Evolutionary conservation across 2,113 vertebrate genomes (phyloP).

Genomic region (Ia io): DNA sequence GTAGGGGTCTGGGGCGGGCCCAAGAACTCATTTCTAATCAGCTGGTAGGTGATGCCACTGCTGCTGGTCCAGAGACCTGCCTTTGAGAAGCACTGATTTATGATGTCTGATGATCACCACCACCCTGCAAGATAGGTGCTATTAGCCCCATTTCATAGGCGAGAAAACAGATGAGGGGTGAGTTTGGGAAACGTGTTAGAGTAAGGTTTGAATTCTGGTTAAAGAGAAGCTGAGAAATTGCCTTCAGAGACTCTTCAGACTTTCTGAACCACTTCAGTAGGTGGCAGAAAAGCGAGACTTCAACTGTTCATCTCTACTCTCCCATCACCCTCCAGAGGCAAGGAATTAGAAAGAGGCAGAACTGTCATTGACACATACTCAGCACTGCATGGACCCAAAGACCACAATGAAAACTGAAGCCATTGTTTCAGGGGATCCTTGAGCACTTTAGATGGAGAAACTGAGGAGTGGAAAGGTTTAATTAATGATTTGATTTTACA

Average conservation of each 20-base stretch:
- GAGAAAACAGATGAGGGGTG: not conserved
- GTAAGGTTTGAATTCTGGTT: not conserved
- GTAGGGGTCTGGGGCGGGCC: not conserved
- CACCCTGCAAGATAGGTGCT: not conserved
- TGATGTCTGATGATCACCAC: not conserved
- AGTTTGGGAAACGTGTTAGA: not conserved
- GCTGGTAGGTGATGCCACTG: not conserved
- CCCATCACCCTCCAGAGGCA: not conserved
- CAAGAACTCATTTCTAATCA: not conserved
- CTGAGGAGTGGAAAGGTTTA: not conserved
- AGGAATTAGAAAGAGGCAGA: not conserved
- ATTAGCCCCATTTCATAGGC: not conserved
- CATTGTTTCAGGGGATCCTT: not conserved
- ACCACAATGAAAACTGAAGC: not conserved
- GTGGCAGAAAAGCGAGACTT: not conserved
- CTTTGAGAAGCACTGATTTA: not conserved
- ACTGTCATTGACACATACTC: not conserved
- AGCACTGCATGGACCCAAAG: not conserved
- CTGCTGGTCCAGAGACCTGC: not conserved
- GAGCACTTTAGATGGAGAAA: not conserved
- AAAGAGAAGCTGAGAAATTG: not conserved
- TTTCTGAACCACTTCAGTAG: not conserved
- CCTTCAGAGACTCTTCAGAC: slow-evolving; percentile 1
- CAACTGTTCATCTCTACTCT: not conserved
- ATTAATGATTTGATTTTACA: not conserved